Evolutionary conservation across 2,113 vertebrate genomes (phyloP).

Genomic region (Chaetura pelagica): DNA sequence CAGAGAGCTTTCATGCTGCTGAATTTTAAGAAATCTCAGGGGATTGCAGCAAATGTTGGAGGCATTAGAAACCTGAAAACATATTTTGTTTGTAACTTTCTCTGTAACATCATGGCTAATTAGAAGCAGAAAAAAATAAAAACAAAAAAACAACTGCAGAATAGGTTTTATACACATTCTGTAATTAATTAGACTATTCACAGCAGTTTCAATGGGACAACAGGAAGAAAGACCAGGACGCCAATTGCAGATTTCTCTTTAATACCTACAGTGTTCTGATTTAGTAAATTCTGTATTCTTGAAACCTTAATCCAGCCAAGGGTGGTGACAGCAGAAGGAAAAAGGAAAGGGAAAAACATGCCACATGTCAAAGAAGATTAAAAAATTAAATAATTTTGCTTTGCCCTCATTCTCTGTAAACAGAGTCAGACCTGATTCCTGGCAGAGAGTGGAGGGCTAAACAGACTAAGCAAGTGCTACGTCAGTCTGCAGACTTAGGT

Average conservation of each 20-base stretch:
- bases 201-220: background rate
- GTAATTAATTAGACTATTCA: background rate
- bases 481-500: background rate
- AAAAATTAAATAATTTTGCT: background rate
- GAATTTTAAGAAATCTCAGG: background rate
- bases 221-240: background rate
- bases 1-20: background rate
- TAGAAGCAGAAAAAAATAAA: background rate
- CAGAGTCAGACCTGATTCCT: background rate
- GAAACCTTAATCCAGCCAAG: background rate
- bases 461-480: background rate
- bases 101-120: background rate
- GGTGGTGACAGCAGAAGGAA: background rate
- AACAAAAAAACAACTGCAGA: background rate
- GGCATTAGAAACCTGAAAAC: background rate
- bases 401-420: background rate
- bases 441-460: background rate
- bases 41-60: background rate
- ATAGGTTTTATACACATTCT: background rate
- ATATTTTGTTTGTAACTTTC: background rate
- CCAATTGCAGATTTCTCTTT: background rate
- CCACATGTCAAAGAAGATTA: background rate
- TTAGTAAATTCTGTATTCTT: background rate
- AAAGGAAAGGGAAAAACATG: background rate
- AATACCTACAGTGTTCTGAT: background rate